phyloP scores from a whole-genome alignment of 1,140 invertebrate species.

The Stenopsyche tienmushanensis region DNA sequence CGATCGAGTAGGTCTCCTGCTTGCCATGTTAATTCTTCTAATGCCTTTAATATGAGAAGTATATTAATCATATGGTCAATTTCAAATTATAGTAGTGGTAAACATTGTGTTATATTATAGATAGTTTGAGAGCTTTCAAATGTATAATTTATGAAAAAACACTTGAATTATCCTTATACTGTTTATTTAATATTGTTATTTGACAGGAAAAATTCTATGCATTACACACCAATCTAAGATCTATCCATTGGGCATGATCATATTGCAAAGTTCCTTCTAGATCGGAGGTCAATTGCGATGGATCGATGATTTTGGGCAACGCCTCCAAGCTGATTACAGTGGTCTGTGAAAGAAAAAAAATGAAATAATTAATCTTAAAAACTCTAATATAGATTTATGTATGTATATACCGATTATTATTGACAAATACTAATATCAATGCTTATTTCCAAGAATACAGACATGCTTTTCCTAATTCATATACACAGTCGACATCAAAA shows the following conservation, averaged over 20 bases:
- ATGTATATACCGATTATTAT: no score
- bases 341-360: constrained; percentile 69
- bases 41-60: constrained; percentile 59
- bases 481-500: no score
- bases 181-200: no score
- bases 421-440: no score
- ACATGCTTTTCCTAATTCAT: no score
- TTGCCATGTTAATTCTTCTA: constrained; percentile 96
- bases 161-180: no score
- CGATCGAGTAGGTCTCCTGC: constrained; percentile 88
- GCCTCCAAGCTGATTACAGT: constrained; percentile 94
- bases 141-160: neutral
- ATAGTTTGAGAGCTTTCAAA: neutral
- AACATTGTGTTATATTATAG: neutral
- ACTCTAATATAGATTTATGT: no score
- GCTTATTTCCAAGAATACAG: neutral
- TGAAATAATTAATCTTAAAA: constrained; percentile 8
- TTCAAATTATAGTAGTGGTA: constrained; percentile 5
- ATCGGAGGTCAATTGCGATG: constrained; percentile 87
- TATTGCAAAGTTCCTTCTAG: constrained; percentile 92
- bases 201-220: no score
- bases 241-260: constrained; percentile 96
- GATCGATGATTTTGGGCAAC: constrained; percentile 87
- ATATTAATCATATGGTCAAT: neutral
- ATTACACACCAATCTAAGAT: constrained; percentile 76